These are phyloP conservation scores for Leptopterna dolabrata DNA, from an alignment of 2,888 invertebrate genomes.

Conservation along the genomic window DNA sequence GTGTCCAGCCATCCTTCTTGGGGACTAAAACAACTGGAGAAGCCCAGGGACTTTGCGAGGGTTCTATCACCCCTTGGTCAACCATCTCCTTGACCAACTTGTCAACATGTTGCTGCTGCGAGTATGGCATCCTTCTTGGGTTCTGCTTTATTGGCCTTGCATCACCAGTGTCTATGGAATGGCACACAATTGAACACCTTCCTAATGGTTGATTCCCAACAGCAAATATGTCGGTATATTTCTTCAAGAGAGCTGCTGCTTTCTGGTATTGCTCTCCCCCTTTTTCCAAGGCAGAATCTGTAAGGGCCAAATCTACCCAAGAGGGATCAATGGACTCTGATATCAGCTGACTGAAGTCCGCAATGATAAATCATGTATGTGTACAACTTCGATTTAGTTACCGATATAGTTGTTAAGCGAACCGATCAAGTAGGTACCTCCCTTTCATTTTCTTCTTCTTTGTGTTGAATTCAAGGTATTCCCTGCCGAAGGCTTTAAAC, in stretches of 20 bases:
- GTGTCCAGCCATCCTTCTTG: not conserved
- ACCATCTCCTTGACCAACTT: not conserved
- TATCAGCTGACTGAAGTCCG: not conserved
- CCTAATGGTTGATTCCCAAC: not conserved
- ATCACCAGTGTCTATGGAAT: not conserved
- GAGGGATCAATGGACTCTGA: not conserved
- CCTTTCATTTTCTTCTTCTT: too few species aligned
- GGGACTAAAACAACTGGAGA: not conserved
- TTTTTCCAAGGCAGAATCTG: not conserved
- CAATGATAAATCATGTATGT: not conserved
- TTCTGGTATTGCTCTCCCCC: not conserved
- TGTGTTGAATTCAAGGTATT: too few species aligned
- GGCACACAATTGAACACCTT: not conserved
- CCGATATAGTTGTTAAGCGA: too few species aligned
- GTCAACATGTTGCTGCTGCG: not conserved
- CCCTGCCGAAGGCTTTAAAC: too few species aligned
- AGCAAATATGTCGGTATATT: not conserved
- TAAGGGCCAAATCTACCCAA: not conserved
- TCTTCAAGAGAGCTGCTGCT: not conserved
- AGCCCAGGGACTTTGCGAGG: not conserved
- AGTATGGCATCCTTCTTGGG: not conserved
- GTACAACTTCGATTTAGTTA: not conserved
- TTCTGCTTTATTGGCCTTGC: conserved; percentile 1
- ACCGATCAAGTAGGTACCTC: too few species aligned
- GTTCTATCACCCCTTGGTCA: conserved; percentile 12